Percentiles rank a stretch among this genome's conserved stretches.
Conservation (phyloP, 2,888 invertebrate genomes). For the Xestobium rufovillosum region DNA sequence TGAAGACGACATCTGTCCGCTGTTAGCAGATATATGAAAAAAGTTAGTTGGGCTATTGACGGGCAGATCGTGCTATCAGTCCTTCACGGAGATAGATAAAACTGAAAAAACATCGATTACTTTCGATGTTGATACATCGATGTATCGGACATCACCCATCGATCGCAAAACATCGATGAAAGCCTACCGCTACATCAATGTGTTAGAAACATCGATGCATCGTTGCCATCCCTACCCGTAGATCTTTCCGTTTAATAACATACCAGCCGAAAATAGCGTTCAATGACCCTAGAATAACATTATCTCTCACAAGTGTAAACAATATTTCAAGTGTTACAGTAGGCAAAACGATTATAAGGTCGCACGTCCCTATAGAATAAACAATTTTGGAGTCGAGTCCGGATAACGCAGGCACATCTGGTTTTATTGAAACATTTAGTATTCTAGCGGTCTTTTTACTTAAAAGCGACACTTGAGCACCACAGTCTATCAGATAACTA, state of each 20-base stretch:
- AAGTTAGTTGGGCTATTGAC: too few relatives aligned
- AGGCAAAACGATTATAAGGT: slow-evolving; percentile 17
- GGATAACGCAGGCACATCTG: slow-evolving; percentile 11
- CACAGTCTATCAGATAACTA: slow-evolving; percentile 21
- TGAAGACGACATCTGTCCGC: too few relatives aligned
- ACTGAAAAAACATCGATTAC: too few relatives aligned
- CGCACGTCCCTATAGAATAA: slow-evolving; percentile 17
- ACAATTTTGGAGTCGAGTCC: slow-evolving; percentile 17
- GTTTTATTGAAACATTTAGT: slow-evolving; percentile 14
- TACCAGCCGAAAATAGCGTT: slow-evolving; percentile 20
- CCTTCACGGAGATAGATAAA: too few relatives aligned
- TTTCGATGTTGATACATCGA: too few relatives aligned
- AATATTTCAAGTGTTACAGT: slow-evolving; percentile 17
- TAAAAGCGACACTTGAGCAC: slow-evolving; percentile 21
- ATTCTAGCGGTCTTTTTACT: slow-evolving; percentile 12
- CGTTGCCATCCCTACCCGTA: too few relatives aligned
- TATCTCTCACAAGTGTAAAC: slow-evolving; percentile 17
- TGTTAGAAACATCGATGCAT: too few relatives aligned
- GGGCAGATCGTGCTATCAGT: too few relatives aligned
- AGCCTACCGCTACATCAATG: too few relatives aligned
- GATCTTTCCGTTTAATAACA: slow-evolving; percentile 14
- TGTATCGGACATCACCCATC: too few relatives aligned
- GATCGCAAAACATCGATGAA: too few relatives aligned
- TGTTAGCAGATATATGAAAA: too few relatives aligned
- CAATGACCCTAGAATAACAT: slow-evolving; percentile 14